Evolutionary conservation across 2,113 vertebrate species (phyloP).

Genomic region (Onychostruthus taczanowskii): DNA sequence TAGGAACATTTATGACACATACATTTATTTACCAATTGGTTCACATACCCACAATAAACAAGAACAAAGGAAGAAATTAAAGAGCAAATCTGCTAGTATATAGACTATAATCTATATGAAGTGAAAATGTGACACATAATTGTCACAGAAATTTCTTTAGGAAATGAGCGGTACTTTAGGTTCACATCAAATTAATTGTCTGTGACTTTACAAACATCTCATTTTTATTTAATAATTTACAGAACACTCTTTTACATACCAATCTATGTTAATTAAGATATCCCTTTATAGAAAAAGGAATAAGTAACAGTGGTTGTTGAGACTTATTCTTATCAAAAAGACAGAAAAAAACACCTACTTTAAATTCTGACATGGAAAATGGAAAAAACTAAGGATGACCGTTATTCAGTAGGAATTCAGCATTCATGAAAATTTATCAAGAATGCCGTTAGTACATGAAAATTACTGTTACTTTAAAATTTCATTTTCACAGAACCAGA

Average conservation of each 20-base stretch:
- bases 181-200: neutral
- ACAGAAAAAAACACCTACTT: neutral
- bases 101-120: neutral
- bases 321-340: neutral
- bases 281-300: neutral
- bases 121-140: neutral
- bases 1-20: neutral
- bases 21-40: neutral
- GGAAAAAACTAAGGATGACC: neutral
- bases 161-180: neutral
- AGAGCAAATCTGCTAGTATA: neutral
- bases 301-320: neutral
- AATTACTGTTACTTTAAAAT: neutral
- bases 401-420: neutral
- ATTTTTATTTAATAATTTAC: neutral
- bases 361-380: neutral
- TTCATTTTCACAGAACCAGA: neutral
- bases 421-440: neutral
- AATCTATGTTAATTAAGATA: neutral
- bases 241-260: neutral
- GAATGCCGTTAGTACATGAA: neutral
- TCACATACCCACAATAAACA: neutral
- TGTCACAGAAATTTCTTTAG: neutral
- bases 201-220: neutral
- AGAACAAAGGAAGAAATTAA: neutral